A percentile compares a stretch with the other conserved stretches of the same genome.
phyloP scores from a whole-genome alignment of 2,888 invertebrate genomes.

The Bellardia pandia region DNA sequence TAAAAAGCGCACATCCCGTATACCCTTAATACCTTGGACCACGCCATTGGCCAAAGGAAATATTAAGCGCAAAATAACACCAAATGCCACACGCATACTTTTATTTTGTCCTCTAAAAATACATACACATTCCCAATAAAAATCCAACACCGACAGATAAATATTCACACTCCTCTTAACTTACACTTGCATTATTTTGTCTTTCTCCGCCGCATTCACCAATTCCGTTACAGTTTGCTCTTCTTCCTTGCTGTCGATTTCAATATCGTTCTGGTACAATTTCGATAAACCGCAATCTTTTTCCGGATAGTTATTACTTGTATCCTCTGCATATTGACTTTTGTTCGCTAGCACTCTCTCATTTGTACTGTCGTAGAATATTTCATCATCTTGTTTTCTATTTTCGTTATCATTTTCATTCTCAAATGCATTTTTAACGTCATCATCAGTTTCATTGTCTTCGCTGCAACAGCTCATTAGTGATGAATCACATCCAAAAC shows the following conservation, averaged over 20 bases:
- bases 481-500: slow-evolving; percentile 38
- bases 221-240: slow-evolving; percentile 79
- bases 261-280: slow-evolving; percentile 77
- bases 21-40: slow-evolving; percentile 81
- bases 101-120: slow-evolving; percentile 77
- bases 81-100: slow-evolving; percentile 81
- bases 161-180: slow-evolving; percentile 61
- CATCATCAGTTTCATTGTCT: slow-evolving; percentile 25
- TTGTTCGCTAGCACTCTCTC: not conserved
- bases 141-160: not conserved
- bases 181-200: slow-evolving; percentile 78
- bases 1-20: slow-evolving; percentile 81
- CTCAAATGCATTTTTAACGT: slow-evolving; percentile 16
- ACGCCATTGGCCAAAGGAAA: slow-evolving; percentile 82
- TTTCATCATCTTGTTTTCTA: slow-evolving; percentile 36
- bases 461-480: slow-evolving; percentile 44
- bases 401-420: slow-evolving; percentile 29
- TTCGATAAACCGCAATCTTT: slow-evolving; percentile 71
- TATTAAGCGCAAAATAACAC: slow-evolving; percentile 82
- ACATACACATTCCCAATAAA: not conserved
- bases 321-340: not conserved
- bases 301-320: not conserved
- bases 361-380: slow-evolving; percentile 62
- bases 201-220: slow-evolving; percentile 77
- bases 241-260: slow-evolving; percentile 79